These are phyloP conservation scores for Drosophila nikananu DNA, from an alignment of 1,140 invertebrate genomes.

Conservation along the genomic window DNA sequence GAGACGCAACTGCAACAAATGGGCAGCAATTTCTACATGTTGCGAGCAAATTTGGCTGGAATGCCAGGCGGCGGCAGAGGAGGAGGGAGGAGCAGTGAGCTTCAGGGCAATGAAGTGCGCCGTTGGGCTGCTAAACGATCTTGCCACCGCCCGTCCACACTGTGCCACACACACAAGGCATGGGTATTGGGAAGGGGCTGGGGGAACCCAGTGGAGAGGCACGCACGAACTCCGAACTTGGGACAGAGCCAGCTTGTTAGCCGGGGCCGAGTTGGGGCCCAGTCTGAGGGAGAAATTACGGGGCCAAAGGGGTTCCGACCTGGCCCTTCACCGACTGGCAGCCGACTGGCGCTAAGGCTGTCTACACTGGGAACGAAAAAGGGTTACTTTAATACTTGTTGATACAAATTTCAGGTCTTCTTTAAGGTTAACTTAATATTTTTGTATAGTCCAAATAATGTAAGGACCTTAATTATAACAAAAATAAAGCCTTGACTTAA, in stretches of 20 bases:
- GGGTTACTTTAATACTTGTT: not conserved
- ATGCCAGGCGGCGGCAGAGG: slow-evolving; percentile 31
- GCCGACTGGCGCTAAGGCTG: slow-evolving; percentile 73
- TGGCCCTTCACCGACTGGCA: slow-evolving; percentile 68
- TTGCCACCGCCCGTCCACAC: slow-evolving; percentile 83
- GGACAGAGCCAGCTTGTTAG: slow-evolving; percentile 53
- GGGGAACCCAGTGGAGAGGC: slow-evolving; percentile 4
- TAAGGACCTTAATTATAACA: no score
- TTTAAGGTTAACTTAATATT: no score
- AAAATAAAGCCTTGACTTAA: not conserved
- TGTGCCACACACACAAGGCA: slow-evolving; percentile 70
- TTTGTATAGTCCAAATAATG: no score
- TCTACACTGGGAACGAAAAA: slow-evolving; percentile 18
- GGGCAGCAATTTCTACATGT: slow-evolving; percentile 81
- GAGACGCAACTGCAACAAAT: slow-evolving; percentile 61
- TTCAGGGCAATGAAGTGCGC: slow-evolving; percentile 74
- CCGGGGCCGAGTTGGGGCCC: slow-evolving; percentile 6
- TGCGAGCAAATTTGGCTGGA: slow-evolving; percentile 81
- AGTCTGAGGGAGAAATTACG: not conserved
- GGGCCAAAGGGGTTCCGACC: slow-evolving; percentile 6
- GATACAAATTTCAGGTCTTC: not conserved
- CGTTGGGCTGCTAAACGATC: slow-evolving; percentile 80
- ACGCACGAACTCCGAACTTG: slow-evolving; percentile 76
- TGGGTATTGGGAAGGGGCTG: not conserved
- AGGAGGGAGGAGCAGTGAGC: not conserved